Percentiles rank a stretch among this genome's conserved stretches.
phyloP scores from a whole-genome alignment of 2,113 vertebrate species.

The Crypturellus undulatus region DNA sequence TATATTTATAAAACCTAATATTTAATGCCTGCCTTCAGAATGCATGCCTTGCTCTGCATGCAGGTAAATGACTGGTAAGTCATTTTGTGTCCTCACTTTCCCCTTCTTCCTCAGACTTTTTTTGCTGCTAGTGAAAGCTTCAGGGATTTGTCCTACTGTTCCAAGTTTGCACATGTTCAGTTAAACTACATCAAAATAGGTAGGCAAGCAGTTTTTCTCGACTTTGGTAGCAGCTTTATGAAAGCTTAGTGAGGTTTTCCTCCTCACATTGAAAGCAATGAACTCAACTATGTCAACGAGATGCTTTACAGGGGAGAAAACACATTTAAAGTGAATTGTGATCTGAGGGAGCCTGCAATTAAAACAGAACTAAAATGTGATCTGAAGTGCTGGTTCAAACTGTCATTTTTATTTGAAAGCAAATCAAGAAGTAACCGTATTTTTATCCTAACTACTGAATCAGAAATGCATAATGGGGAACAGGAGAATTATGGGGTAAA shows the following conservation, averaged over 20 bases:
- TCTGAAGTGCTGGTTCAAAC: neutral
- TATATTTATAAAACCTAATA: neutral
- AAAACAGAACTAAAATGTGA: neutral
- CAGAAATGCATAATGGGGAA: neutral
- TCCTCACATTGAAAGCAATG: neutral
- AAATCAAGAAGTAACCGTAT: neutral
- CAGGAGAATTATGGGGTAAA: neutral
- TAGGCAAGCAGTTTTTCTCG: slow-evolving; percentile 6
- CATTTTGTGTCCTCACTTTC: neutral
- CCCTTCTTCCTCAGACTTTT: neutral
- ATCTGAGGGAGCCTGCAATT: neutral
- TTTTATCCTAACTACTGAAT: neutral
- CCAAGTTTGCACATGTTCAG: neutral
- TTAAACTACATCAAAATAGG: neutral
- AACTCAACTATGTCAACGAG: neutral
- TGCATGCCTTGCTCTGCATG: neutral
- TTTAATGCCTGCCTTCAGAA: slow-evolving; percentile 23
- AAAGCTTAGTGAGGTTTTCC: slow-evolving; percentile 15
- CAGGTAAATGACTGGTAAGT: neutral
- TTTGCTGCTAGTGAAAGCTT: neutral
- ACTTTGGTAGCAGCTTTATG: neutral
- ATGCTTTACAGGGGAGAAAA: neutral
- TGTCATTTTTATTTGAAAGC: neutral
- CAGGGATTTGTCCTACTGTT: neutral
- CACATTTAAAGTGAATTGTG: neutral